Base-by-base conservation (phyloP, 2,113 vertebrate species). In the Excalfactoria chinensis region DNA sequence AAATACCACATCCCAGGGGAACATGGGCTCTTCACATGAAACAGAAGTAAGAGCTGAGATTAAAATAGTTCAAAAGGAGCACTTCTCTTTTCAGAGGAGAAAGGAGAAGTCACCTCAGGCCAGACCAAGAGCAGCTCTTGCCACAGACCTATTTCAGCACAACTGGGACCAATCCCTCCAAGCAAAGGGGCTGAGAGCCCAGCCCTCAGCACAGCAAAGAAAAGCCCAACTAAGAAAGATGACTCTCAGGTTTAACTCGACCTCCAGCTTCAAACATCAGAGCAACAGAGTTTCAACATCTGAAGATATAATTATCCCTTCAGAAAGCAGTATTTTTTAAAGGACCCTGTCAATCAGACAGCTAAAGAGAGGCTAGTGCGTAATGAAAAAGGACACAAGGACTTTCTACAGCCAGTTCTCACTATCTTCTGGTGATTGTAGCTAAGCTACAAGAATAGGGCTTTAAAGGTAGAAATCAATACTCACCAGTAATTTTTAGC, bases 31-130 rank as follows among this genome's bases (percentile, higher is more conserved):
- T 78, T 92, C 28, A 40, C 8, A 11, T 66, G 25, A 79, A 95
- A 70, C 7, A 53, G 64, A 72, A 77, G 17, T 86, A 70, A 89
- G 68, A 81, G 25, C 26, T 20, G 17, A 76, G 51, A 58, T 58
- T 76, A 71, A 77, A 53, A 8, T 10, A 81, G 48, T 62, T 93
- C 68, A 92, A 88, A 93, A 77, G 37, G 17, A 93, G 16, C 10
- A 41, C 30, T 68, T 86, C 22, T 13, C 17, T 69, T 86, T 84
- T 60, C 17, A 91, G 34, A 68, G 9, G 13, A 77, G 16, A 88
- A 86, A 76, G 19, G 7, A 60, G 13, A 86, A 71, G 67, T 67
- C 43, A 79, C 55, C 62, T 44, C n/a, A 66, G 77, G 28, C 41
- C 59, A 86, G 76, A 82, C 30, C 18, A 94, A 72, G n/a, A 67